phyloP scores from a whole-genome alignment of 2,888 invertebrate genomes.

The Pristionchus japonicus region DNA sequence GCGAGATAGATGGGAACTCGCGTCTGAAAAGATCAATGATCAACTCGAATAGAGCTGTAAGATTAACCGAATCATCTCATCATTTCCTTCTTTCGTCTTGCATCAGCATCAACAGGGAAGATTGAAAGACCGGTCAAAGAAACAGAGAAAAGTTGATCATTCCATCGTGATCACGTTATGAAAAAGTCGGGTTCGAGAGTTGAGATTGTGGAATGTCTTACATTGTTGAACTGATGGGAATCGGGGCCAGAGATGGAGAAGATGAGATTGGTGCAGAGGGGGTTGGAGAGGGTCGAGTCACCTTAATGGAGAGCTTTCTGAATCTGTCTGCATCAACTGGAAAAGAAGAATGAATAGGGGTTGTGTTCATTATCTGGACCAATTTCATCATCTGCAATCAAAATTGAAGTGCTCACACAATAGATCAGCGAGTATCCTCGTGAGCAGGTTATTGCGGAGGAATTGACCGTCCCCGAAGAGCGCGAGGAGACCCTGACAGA shows the following conservation, averaged over 20 bases:
- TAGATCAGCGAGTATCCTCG: conserved; percentile 43
- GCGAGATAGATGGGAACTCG: conserved; percentile 71
- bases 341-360: no score
- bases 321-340: no score
- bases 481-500: conserved; percentile 34
- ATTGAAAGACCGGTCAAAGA: no score
- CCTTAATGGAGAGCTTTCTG: not conserved
- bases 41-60: not conserved
- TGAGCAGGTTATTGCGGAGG: conserved; percentile 67
- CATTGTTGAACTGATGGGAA: conserved; percentile 71
- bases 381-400: not conserved
- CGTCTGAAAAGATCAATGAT: conserved; percentile 56
- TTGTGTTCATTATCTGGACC: not conserved
- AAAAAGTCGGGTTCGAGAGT: no score
- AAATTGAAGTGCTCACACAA: not conserved
- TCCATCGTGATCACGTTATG: no score
- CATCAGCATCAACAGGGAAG: no score
- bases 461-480: conserved; percentile 69
- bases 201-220: conserved; percentile 48
- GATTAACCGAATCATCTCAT: no score
- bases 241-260: conserved; percentile 70
- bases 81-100: no score
- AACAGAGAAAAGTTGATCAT: no score
- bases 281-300: conserved; percentile 12
- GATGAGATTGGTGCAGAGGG: conserved; percentile 46